Percentiles rank a stretch among this genome's conserved stretches.
Evolutionary conservation across 2,888 invertebrate species (phyloP).

Genomic region (Drosophila kuntzei): DNA sequence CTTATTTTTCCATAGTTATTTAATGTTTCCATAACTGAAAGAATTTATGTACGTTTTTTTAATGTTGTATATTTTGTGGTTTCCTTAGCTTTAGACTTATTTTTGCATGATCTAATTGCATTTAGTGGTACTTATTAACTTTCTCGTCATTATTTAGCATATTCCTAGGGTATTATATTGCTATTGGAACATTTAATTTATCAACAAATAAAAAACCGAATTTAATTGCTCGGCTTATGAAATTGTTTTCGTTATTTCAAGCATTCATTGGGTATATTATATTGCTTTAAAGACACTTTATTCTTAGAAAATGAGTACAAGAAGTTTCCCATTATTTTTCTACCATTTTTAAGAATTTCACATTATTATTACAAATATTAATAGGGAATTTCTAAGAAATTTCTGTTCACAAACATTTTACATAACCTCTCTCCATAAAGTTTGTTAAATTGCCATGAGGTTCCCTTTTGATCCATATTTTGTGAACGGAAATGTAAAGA

Average conservation of each 20-base stretch:
- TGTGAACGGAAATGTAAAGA: constrained; percentile 31
- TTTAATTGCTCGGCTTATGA: too few relatives aligned
- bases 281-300: not conserved
- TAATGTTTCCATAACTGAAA: too few relatives aligned
- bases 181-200: not conserved
- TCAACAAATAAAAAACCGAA: not conserved
- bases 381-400: not conserved
- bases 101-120: not conserved
- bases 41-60: too few relatives aligned
- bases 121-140: too few relatives aligned
- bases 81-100: not conserved
- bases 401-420: constrained; percentile 19
- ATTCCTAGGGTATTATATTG: not conserved
- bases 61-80: not conserved
- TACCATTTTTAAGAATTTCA: not conserved
- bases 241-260: not conserved
- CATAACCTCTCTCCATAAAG: constrained; percentile 62
- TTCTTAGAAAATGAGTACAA: not conserved
- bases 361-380: not conserved
- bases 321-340: not conserved
- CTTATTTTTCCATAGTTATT: too few relatives aligned
- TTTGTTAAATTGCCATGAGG: constrained; percentile 59
- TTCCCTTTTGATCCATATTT: constrained; percentile 34
- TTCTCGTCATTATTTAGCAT: not conserved
- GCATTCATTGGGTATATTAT: not conserved